Evolutionary conservation across 1,140 invertebrate species (phyloP).

Genomic region (Rhopalosiphum padi): DNA sequence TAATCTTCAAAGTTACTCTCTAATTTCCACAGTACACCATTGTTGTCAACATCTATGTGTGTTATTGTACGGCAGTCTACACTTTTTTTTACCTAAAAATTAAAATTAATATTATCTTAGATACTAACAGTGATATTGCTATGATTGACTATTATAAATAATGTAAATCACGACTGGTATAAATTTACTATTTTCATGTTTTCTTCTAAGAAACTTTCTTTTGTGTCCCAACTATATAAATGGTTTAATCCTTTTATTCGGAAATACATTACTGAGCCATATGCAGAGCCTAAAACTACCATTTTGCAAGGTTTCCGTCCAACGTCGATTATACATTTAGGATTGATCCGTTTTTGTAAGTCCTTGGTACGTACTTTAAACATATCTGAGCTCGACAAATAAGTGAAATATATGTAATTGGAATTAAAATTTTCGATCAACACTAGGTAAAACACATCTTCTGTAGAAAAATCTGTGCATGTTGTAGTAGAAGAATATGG

Average conservation of each 20-base stretch:
- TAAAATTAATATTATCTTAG: no score
- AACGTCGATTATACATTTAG: conserved; percentile 67
- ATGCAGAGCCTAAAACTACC: conserved; percentile 69
- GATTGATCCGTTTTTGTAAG: conserved; percentile 65
- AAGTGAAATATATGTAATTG: conserved; percentile 70
- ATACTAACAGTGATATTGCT: neutral
- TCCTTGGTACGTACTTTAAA: conserved; percentile 67
- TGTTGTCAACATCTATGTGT: conserved; percentile 68
- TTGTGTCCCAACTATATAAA: conserved; percentile 71
- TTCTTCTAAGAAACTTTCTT: conserved; percentile 67
- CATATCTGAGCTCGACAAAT: conserved; percentile 66
- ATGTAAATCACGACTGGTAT: neutral
- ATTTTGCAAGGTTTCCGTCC: conserved; percentile 68
- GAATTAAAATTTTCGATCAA: conserved; percentile 65
- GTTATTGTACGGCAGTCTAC: conserved; percentile 70
- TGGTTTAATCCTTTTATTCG: conserved; percentile 66
- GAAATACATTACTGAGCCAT: conserved; percentile 69
- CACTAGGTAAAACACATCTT: conserved; percentile 60
- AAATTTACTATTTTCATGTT: conserved; percentile 66
- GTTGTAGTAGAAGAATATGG: conserved; percentile 66
- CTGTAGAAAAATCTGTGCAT: conserved; percentile 60
- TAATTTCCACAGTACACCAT: conserved; percentile 69
- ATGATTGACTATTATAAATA: neutral
- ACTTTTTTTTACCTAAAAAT: conserved; percentile 65
- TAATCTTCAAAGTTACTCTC: conserved; percentile 73